A percentile compares a stretch with the other conserved stretches of the same genome.
phyloP scores from a whole-genome alignment of 2,797 vertebrate genomes.

The Meda fulgida region DNA sequence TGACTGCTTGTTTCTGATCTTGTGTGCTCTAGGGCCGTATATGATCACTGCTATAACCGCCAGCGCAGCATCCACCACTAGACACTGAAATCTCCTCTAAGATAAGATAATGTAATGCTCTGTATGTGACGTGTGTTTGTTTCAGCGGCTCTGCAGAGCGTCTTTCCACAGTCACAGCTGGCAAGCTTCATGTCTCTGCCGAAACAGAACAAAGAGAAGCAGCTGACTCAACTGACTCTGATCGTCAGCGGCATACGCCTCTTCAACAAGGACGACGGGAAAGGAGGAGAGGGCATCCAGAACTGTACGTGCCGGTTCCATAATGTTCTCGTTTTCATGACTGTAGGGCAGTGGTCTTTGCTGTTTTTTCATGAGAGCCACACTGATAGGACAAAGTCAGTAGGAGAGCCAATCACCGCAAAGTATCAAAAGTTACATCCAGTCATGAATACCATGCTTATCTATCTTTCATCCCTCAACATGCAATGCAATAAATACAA shows the following conservation, averaged over 20 bases:
- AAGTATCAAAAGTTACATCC: too few species aligned
- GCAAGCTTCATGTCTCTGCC: slow-evolving; percentile 81
- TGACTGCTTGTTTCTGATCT: not conserved
- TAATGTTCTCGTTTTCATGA: too few species aligned
- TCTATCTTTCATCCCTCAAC: too few species aligned
- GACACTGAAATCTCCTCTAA: not conserved
- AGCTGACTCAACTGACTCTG: slow-evolving; percentile 83
- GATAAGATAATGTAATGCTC: not conserved
- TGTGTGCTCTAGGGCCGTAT: not conserved
- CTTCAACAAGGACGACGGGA: slow-evolving; percentile 84
- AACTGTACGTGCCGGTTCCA: slow-evolving; percentile 73
- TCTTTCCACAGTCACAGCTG: slow-evolving; percentile 86
- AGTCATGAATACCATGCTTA: too few species aligned
- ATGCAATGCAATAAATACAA: too few species aligned
- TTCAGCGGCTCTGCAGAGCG: slow-evolving; percentile 88
- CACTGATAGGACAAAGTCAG: too few species aligned
- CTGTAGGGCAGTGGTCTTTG: too few species aligned
- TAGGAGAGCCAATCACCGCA: too few species aligned
- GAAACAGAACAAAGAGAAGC: slow-evolving; percentile 87
- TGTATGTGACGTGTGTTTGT: slow-evolving; percentile 27
- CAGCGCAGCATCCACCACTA: not conserved
- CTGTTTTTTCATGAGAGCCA: too few species aligned
- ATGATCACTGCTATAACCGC: too few species aligned
- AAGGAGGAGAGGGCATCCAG: slow-evolving; percentile 78
- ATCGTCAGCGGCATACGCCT: slow-evolving; percentile 88